Evolutionary conservation across 2,888 invertebrate species (phyloP), one percentile per base, ranked within the genome.

Genomic region (Norana najaformis): DNA sequence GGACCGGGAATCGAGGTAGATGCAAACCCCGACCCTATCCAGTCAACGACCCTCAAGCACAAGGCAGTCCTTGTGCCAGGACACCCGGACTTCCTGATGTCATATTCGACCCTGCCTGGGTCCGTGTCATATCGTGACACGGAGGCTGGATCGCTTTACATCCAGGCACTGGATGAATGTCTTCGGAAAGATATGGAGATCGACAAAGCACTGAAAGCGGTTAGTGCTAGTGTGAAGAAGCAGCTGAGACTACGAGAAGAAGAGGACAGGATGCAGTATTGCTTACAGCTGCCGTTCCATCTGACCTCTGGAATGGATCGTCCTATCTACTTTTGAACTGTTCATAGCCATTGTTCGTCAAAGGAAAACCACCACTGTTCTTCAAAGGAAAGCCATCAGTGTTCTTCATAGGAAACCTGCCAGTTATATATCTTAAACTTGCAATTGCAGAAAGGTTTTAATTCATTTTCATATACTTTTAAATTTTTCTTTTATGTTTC

Each of bases 121-220:
- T 89, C 34, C 94, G 94, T 94, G 30, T 94, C 94, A 0, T 94
- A 94, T 91, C 92, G 94, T 41, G 93, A 93, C 90, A 91, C 92
- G 47, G 92, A 92, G 13, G 92, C 93, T n/a, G 94, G 94, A 18
- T 93, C 94, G 5, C 94, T 94, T 93, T 94, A 93, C 91, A 94
- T 94, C 91, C 92, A 92, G 36, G 93, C 93, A 89, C 93, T 94
- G 23, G 92, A 92, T 34, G 92, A 94, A 89, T 90, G 92, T 82
- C 91, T 94, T 30, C 89, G 41, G 34, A 47, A 89, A 41, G 89
- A 23, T 8, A 14, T 8, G 38, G 89, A 89, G 13, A 38, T 89
- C 34, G 89, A 89, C 30, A 30, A 23, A 13, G 89, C 89, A 23
- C 38, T 89, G 34, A 89, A 89, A 41, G 8, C 13, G 39, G 89